Evolutionary conservation across 1,140 invertebrate species (phyloP).

Genomic region (Parapsyche elsis): DNA sequence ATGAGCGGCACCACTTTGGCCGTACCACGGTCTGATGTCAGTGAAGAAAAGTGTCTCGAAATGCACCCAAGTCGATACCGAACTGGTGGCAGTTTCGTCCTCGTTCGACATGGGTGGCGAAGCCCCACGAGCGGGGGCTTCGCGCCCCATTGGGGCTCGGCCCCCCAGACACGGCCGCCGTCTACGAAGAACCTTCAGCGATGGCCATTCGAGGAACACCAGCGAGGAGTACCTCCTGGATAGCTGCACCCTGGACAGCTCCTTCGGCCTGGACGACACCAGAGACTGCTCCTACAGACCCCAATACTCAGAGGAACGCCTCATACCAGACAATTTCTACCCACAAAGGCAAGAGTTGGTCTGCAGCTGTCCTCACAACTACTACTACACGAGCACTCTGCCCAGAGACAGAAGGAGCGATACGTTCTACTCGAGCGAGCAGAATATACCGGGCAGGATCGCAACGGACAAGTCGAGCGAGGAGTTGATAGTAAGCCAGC

Average conservation of each 20-base stretch:
- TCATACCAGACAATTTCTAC: slow-evolving; percentile 39
- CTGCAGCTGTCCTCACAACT: slow-evolving; percentile 45
- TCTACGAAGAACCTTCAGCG: slow-evolving; percentile 53
- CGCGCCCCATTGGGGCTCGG: neutral
- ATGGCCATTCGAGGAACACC: slow-evolving; percentile 48
- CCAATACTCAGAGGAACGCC: slow-evolving; percentile 45
- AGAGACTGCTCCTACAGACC: slow-evolving; percentile 36
- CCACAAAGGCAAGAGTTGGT: slow-evolving; percentile 46
- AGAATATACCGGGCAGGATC: slow-evolving; percentile 48
- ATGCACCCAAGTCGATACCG: slow-evolving; percentile 55
- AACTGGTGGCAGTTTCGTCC: slow-evolving; percentile 51
- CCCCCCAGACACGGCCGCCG: slow-evolving; percentile 41
- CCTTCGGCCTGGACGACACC: slow-evolving; percentile 41
- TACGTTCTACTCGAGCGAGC: slow-evolving; percentile 51
- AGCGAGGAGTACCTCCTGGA: slow-evolving; percentile 53
- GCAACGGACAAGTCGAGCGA: slow-evolving; percentile 50
- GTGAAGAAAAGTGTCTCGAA: slow-evolving; percentile 54
- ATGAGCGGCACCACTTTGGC: neutral
- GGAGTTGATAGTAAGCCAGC: slow-evolving; percentile 50
- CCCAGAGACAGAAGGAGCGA: slow-evolving; percentile 50
- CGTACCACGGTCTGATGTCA: slow-evolving; percentile 46
- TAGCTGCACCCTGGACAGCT: slow-evolving; percentile 49
- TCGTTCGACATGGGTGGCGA: neutral
- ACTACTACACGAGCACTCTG: slow-evolving; percentile 47
- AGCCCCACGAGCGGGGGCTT: neutral